These are phyloP conservation scores for Hylia prasina DNA, from an alignment of 2,113 vertebrate genomes.

Conservation along the genomic window DNA sequence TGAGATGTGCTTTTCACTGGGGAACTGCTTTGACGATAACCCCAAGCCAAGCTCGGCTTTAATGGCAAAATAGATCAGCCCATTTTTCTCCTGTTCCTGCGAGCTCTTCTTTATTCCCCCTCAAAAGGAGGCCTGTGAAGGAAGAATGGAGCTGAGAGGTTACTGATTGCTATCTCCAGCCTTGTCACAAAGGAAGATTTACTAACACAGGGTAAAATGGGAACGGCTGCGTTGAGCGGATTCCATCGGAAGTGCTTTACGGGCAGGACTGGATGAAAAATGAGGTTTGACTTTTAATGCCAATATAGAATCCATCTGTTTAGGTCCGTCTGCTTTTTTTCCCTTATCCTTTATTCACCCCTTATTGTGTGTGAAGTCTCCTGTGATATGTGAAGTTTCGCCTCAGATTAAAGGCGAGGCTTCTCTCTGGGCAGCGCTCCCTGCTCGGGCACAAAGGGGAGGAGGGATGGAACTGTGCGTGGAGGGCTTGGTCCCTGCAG, in stretches of 20 bases:
- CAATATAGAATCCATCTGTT: slow-evolving; percentile 16
- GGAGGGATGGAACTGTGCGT: background rate
- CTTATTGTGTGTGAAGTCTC: background rate
- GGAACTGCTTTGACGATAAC: background rate
- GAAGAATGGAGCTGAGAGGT: background rate
- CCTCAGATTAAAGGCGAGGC: background rate
- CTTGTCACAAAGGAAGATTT: background rate
- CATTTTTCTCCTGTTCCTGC: background rate
- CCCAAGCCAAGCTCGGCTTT: background rate
- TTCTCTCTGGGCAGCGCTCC: background rate
- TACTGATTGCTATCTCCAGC: slow-evolving; percentile 15
- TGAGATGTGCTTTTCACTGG: background rate
- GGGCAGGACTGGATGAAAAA: slow-evolving; percentile 21
- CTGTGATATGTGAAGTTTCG: background rate
- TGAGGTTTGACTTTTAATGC: background rate
- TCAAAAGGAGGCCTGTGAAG: background rate
- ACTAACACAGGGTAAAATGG: background rate
- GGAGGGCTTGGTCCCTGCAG: background rate
- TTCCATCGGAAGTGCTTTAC: background rate
- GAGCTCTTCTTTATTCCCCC: background rate
- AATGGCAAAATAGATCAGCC: slow-evolving; percentile 28
- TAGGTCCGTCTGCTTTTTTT: background rate
- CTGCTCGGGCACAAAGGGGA: background rate
- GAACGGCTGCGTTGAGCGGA: background rate
- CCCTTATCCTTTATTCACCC: background rate